phyloP scores from a whole-genome alignment of 1,140 invertebrate genomes.

The Thaumetopoea pityocampa region DNA sequence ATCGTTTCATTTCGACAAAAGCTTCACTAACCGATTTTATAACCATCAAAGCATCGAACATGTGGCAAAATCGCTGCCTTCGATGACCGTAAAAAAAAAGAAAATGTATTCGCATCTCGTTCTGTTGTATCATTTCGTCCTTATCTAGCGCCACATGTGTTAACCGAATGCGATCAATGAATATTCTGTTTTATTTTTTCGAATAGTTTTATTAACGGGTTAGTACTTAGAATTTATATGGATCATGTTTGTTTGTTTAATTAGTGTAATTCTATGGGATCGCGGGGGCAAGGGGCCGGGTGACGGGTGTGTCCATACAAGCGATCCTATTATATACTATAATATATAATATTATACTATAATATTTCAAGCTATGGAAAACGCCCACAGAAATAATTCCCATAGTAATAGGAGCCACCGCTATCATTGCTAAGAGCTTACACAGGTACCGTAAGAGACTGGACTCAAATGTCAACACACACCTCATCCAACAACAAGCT shows the following conservation, averaged over 20 bases:
- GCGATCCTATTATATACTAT: no score
- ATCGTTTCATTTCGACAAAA: no score
- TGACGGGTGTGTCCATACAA: constrained; percentile 7
- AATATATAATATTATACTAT: no score
- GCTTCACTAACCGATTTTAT: constrained; percentile 25
- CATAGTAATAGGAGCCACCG: no score
- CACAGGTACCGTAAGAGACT: no score
- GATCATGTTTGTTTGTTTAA: constrained; percentile 9
- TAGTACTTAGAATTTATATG: constrained; percentile 24
- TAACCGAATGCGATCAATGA: constrained; percentile 51
- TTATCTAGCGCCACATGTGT: constrained; percentile 29
- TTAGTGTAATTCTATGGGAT: background rate
- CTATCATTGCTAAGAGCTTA: no score
- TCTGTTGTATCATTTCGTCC: constrained; percentile 13
- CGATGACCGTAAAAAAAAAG: constrained; percentile 23
- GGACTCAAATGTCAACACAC: no score
- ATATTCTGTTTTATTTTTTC: constrained; percentile 46
- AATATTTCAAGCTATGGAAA: no score
- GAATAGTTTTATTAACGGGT: constrained; percentile 45
- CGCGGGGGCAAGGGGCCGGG: background rate
- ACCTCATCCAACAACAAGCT: no score
- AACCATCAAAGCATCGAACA: constrained; percentile 21
- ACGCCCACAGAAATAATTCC: no score
- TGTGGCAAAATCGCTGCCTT: constrained; percentile 31
- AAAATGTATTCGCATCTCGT: constrained; percentile 13